A percentile compares a stretch with the other conserved stretches of the same genome.
Evolutionary conservation across 2,113 vertebrate species (phyloP).

Genomic region (Tupaia tana): DNA sequence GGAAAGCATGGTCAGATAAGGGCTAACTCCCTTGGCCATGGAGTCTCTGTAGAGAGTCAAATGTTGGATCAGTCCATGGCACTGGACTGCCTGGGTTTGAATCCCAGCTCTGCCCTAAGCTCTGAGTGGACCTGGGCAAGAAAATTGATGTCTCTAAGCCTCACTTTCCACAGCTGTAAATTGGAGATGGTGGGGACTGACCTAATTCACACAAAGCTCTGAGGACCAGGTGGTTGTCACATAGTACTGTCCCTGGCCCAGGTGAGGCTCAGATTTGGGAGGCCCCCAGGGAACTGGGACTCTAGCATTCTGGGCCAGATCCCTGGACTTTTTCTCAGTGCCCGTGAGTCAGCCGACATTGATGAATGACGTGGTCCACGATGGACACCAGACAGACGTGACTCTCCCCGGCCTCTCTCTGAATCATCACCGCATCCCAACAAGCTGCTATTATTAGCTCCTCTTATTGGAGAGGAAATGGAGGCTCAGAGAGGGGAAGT

Average conservation of each 20-base stretch:
- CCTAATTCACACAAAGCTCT: not conserved
- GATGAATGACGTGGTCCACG: not conserved
- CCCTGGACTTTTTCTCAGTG: not conserved
- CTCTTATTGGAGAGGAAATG: not conserved
- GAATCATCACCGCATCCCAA: constrained; percentile 20
- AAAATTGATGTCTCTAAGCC: not conserved
- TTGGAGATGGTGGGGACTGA: not conserved
- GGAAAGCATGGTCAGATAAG: not conserved
- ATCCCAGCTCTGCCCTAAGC: not conserved
- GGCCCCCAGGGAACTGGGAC: not conserved
- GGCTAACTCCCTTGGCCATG: accelerated
- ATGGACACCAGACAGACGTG: not conserved
- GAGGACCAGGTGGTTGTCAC: not conserved
- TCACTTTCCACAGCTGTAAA: not conserved
- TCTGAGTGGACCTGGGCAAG: not conserved
- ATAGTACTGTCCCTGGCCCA: not conserved
- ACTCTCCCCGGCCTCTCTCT: not conserved
- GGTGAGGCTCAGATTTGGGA: not conserved
- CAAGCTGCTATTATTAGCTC: constrained; percentile 58
- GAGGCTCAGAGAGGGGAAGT: constrained; percentile 25
- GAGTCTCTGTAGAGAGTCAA: not conserved
- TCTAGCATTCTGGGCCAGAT: not conserved
- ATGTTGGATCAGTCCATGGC: not conserved
- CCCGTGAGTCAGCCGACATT: accelerated
- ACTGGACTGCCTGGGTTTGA: not conserved